phyloP scores from a whole-genome alignment of 2,888 invertebrate genomes.

The Xylota sylvarum region DNA sequence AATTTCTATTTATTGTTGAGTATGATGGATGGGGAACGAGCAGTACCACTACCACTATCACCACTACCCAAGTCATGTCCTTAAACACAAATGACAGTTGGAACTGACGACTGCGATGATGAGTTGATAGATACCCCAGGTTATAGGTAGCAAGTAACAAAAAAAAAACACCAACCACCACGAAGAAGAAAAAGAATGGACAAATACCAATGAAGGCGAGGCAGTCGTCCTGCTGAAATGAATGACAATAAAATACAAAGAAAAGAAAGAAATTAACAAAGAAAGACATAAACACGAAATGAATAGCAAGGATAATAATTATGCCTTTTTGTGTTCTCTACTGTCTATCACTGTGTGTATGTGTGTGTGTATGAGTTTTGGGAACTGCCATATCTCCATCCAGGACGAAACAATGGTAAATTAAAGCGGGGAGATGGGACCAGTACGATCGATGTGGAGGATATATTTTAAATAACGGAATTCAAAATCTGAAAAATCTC shows the following conservation, averaged over 20 bases:
- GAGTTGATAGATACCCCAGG: conserved; percentile 74
- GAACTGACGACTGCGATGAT: conserved; percentile 68
- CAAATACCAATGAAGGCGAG: conserved; percentile 2
- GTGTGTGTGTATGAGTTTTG: conserved; percentile 11
- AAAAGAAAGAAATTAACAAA: conserved; percentile 68
- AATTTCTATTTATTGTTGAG: conserved; percentile 75
- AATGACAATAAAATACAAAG: conserved; percentile 72
- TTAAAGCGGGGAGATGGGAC: conserved; percentile 64
- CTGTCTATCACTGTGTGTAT: conserved; percentile 4
- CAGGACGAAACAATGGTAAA: conserved; percentile 63
- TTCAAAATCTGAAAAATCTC: conserved; percentile 35
- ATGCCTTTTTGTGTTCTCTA: conserved; percentile 65
- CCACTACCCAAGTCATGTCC: conserved; percentile 37
- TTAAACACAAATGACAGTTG: conserved; percentile 75
- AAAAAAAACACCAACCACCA: not conserved
- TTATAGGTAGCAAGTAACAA: conserved; percentile 75
- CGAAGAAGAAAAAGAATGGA: conserved; percentile 14
- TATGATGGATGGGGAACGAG: conserved; percentile 51
- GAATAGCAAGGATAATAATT: conserved; percentile 74
- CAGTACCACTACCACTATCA: not conserved
- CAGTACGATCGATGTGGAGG: conserved; percentile 34
- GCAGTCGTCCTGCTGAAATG: conserved; percentile 33
- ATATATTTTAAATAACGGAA: conserved; percentile 26
- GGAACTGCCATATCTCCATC: conserved; percentile 36
- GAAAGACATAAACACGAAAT: conserved; percentile 69